A percentile compares a stretch with the other conserved stretches of the same genome.
Conservation (phyloP, 1,140 invertebrate species). For the Megathymus violae region DNA sequence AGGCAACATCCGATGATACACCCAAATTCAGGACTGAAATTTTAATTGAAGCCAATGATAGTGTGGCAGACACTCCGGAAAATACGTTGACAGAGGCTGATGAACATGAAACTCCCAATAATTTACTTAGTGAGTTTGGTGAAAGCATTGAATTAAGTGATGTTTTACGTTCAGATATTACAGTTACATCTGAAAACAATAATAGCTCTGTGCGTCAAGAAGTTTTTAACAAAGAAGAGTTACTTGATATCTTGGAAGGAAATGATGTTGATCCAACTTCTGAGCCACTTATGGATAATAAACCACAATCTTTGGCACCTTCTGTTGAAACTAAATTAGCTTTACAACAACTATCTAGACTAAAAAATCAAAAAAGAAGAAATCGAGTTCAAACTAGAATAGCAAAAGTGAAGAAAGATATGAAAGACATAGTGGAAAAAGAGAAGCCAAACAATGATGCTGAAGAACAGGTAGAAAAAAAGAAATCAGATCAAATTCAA, state of each 20-base stretch:
- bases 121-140: conserved; percentile 66
- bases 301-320: conserved; percentile 12
- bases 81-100: conserved; percentile 43
- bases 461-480: conserved; percentile 5
- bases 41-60: conserved; percentile 64
- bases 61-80: conserved; percentile 48
- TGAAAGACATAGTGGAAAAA: conserved; percentile 1
- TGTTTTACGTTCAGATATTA: conserved; percentile 57
- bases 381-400: conserved; percentile 1
- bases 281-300: conserved; percentile 6
- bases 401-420: conserved; percentile 19
- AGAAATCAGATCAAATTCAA: conserved; percentile 6
- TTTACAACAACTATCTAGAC: conserved; percentile 58
- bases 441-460: not conserved
- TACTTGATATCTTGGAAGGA: conserved; percentile 75
- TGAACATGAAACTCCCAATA: conserved; percentile 49
- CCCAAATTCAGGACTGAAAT: conserved; percentile 73
- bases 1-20: conserved; percentile 45
- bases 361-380: conserved; percentile 40
- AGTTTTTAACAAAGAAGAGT: conserved; percentile 77
- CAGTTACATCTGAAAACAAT: conserved; percentile 66
- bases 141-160: conserved; percentile 74
- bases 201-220: conserved; percentile 62
- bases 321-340: conserved; percentile 58
- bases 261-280: conserved; percentile 59